These are phyloP conservation scores for Rhadina sibilatrix DNA, from an alignment of 2,113 vertebrate genomes.

Conservation along the genomic window DNA sequence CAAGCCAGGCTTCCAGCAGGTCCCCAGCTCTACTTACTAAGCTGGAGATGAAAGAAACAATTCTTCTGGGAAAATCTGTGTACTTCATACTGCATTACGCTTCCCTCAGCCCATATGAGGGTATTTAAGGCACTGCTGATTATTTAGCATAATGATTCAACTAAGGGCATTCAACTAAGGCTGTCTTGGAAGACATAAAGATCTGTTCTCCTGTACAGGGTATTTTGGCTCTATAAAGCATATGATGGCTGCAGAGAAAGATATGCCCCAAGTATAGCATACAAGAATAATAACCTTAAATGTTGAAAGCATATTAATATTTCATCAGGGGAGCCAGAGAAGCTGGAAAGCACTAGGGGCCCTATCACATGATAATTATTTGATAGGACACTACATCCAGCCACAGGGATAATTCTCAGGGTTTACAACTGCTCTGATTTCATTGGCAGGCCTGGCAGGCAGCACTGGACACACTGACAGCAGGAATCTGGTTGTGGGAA, in stretches of 20 bases:
- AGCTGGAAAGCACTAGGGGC: constrained; percentile 20
- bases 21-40: neutral
- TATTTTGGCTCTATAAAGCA: constrained; percentile 21
- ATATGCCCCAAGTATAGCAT: neutral
- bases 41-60: constrained; percentile 16
- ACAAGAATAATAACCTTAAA: constrained; percentile 25
- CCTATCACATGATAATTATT: constrained; percentile 66
- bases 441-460: constrained; percentile 30
- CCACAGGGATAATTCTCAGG: constrained; percentile 56
- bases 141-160: constrained; percentile 57
- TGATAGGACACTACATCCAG: constrained; percentile 47
- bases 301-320: constrained; percentile 45
- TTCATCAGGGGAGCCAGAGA: neutral
- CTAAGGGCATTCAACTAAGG: constrained; percentile 26
- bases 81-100: neutral
- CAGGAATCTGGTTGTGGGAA: constrained; percentile 61
- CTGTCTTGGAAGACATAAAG: constrained; percentile 34
- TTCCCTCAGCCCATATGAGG: neutral
- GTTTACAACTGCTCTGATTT: constrained; percentile 62
- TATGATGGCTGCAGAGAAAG: neutral
- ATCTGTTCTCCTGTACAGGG: constrained; percentile 8
- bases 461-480: constrained; percentile 19
- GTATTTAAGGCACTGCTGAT: constrained; percentile 40
- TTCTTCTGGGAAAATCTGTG: neutral
- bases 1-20: neutral